Evolutionary conservation across 2,888 invertebrate genomes (phyloP), one percentile per base, ranked within the genome.

Genomic region (Shargacucullia verbasci): DNA sequence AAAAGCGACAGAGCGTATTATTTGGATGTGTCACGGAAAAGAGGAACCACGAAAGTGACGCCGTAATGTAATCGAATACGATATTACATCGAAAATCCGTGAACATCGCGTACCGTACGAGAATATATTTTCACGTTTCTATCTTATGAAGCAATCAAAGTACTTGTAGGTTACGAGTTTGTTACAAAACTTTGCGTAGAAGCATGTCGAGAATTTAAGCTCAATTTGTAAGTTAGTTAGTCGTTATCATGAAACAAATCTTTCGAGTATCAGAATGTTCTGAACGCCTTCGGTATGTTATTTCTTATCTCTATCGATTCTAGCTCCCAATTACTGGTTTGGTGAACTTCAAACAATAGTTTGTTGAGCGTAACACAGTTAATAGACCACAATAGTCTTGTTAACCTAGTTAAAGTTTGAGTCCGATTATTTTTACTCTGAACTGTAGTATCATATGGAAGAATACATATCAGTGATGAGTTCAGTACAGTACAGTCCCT

Each of bases 201-300:
- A 63, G 44, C 59, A 68, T 57, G 46, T 47, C 35, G 48, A 13
- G 63, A 63, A 63, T 68, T 64, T 59, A 27, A 64, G 59, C 64
- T 64, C 44, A 48, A 59, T 68, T 48, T 63, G 52, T 54, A 54
- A 55, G 55, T 57, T 54, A 45, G 49, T 67, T 47, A 52, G 57
- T 52, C 53, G 41, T 61, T 71, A 62, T 70, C 71, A 34, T 13
- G 11, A 34, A 53, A 55, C 46, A 46, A 48, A 63, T 68, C 72
- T 48, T 48, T 63, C 52, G 47, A 55, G 50, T 55, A 52, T 55
- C 29, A 43, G 43, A 50, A 48, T 48, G 44, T 15, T 11, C 53
- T 41, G 11, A 48, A 59, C 59, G 56, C 48, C 53, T 57, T 44
- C 38, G 50, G 35, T 57, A 48, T 41, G 38, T 41, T 59, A 43